phyloP scores from a whole-genome alignment of 1,140 invertebrate species.

The Maniola jurtina region DNA sequence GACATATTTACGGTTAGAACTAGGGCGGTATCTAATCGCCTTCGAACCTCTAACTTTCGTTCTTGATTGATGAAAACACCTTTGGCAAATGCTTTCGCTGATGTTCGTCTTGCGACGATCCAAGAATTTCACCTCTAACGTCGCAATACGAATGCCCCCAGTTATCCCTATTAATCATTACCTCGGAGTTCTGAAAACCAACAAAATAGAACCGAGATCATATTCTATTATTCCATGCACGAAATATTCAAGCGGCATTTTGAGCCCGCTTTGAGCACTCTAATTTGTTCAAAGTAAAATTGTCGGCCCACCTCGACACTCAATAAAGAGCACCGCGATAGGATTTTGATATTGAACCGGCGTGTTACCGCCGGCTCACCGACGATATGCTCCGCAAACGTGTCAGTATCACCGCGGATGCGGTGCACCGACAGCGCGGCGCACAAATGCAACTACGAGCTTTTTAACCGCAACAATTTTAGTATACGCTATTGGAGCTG shows the following conservation, averaged over 20 bases:
- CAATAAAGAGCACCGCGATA: no score
- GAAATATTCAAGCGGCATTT: slow-evolving; percentile 82
- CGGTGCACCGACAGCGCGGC: slow-evolving; percentile 81
- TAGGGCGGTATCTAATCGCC: no score
- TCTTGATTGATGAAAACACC: no score
- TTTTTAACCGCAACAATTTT: slow-evolving; percentile 91
- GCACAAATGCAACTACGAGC: slow-evolving; percentile 86
- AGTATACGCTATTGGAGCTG: slow-evolving; percentile 94
- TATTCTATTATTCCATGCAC: slow-evolving; percentile 91
- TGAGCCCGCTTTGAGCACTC: no score
- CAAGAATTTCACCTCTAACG: slow-evolving; percentile 88
- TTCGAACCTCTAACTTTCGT: no score
- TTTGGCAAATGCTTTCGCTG: no score
- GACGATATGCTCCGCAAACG: slow-evolving; percentile 71
- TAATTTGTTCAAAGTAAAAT: no score
- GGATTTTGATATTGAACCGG: slow-evolving; percentile 18
- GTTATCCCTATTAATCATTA: slow-evolving; percentile 78
- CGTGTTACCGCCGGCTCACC: slow-evolving; percentile 62
- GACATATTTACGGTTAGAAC: no score
- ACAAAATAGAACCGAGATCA: slow-evolving; percentile 89
- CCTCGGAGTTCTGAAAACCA: slow-evolving; percentile 84
- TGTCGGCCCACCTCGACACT: no score
- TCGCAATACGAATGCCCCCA: no score
- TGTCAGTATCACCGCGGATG: slow-evolving; percentile 78
- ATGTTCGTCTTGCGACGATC: no score